phyloP scores from a whole-genome alignment of 2,888 invertebrate genomes.

The Andrena praecox region DNA sequence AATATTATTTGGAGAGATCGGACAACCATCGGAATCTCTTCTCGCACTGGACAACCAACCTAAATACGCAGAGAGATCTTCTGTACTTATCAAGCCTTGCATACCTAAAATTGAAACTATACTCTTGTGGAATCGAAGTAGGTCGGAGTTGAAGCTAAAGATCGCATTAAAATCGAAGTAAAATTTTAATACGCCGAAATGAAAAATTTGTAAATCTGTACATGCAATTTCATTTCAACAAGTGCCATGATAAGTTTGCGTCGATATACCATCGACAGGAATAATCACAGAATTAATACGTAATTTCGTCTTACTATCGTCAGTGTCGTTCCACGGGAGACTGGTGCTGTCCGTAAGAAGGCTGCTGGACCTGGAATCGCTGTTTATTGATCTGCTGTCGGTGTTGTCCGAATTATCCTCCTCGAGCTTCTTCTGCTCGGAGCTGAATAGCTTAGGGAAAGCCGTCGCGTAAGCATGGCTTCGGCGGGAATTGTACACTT shows the following conservation, averaged over 20 bases:
- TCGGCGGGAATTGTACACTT: conserved; percentile 88
- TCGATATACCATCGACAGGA: not conserved
- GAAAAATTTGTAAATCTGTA: not conserved
- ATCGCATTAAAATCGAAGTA: no score
- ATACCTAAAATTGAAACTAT: conserved; percentile 54
- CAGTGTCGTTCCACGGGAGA: conserved; percentile 79
- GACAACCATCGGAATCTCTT: conserved; percentile 47
- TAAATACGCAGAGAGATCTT: conserved; percentile 61
- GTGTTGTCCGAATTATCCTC: conserved; percentile 73
- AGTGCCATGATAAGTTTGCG: not conserved
- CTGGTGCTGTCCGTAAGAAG: conserved; percentile 79
- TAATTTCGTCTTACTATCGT: conserved; percentile 71
- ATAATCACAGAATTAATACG: conserved; percentile 7
- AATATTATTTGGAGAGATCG: conserved; percentile 41
- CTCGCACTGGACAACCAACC: conserved; percentile 74
- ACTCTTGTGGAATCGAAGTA: not conserved
- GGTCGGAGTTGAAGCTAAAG: not conserved
- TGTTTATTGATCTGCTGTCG: conserved; percentile 80
- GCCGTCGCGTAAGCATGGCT: conserved; percentile 87
- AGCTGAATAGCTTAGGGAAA: conserved; percentile 81
- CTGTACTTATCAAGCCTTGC: conserved; percentile 69
- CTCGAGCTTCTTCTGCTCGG: conserved; percentile 37
- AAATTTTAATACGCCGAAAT: not conserved
- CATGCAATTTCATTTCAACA: not conserved
- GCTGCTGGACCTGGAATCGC: conserved; percentile 79